A percentile compares a stretch with the other conserved stretches of the same genome.
Conservation (phyloP, 2,888 invertebrate genomes). For the Agrotis puta region DNA sequence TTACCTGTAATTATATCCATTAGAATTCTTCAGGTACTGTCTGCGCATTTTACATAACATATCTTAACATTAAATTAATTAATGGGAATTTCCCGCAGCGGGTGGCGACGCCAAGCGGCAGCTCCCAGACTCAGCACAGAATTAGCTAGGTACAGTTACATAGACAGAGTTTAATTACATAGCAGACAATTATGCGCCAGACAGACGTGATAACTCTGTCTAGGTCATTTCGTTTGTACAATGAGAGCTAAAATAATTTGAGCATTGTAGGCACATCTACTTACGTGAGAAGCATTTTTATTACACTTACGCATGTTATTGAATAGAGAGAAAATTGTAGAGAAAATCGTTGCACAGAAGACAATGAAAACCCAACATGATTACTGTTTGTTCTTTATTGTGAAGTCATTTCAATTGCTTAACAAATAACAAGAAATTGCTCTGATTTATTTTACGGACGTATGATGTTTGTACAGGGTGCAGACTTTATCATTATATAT, state of each 20-base stretch:
- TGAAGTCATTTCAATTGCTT: not conserved
- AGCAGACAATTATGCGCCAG: slow-evolving; percentile 85
- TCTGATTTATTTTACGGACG: slow-evolving; percentile 17
- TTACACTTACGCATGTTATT: slow-evolving; percentile 17
- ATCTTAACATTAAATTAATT: slow-evolving; percentile 24
- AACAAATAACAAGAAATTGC: slow-evolving; percentile 6
- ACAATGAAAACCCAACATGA: slow-evolving; percentile 2
- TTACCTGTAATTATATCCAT: slow-evolving; percentile 44
- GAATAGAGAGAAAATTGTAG: slow-evolving; percentile 1
- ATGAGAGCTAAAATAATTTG: slow-evolving; percentile 74
- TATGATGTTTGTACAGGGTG: not conserved
- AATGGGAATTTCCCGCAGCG: slow-evolving; percentile 48
- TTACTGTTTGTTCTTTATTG: slow-evolving; percentile 13
- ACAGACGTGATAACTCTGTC: slow-evolving; percentile 84
- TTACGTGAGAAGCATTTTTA: slow-evolving; percentile 53
- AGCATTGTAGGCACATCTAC: slow-evolving; percentile 55
- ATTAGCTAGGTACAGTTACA: slow-evolving; percentile 72
- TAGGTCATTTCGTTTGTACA: slow-evolving; percentile 82
- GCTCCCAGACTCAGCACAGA: slow-evolving; percentile 36
- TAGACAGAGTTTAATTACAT: slow-evolving; percentile 83
- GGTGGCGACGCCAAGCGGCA: slow-evolving; percentile 38
- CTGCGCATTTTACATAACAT: slow-evolving; percentile 27
- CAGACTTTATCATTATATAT: slow-evolving; percentile 5
- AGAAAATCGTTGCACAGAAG: slow-evolving; percentile 5
- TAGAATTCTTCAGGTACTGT: slow-evolving; percentile 35